Evolutionary conservation across 2,888 invertebrate species (phyloP).

Genomic region (Drosophila parthenogenetica): DNA sequence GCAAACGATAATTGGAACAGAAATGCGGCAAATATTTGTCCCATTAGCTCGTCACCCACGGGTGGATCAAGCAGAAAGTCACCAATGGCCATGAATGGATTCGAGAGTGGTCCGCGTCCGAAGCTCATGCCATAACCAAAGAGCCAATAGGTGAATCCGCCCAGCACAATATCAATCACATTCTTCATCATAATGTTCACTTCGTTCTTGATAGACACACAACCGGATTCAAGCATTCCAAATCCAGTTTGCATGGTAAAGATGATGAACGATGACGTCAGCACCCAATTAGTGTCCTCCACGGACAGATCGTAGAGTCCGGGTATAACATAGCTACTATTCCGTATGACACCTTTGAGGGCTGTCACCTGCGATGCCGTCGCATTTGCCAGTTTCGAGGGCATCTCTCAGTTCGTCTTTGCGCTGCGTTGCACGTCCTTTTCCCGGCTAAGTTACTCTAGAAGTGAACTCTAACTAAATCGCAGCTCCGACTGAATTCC

Average conservation of each 20-base stretch:
- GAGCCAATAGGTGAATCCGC: slow-evolving; percentile 95
- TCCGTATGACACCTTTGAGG: slow-evolving; percentile 81
- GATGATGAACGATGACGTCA: slow-evolving; percentile 95
- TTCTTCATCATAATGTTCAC: slow-evolving; percentile 99
- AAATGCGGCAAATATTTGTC: slow-evolving; percentile 94
- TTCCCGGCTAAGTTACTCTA: slow-evolving; percentile 12
- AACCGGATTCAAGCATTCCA: slow-evolving; percentile 96
- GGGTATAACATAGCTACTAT: slow-evolving; percentile 85
- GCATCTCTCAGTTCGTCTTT: slow-evolving; percentile 54
- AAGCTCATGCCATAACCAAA: slow-evolving; percentile 97
- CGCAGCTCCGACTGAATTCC: slow-evolving; percentile 14
- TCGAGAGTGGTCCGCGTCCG: slow-evolving; percentile 90
- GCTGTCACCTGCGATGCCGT: slow-evolving; percentile 80
- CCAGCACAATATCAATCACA: slow-evolving; percentile 95
- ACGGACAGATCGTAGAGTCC: slow-evolving; percentile 89
- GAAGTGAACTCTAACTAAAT: slow-evolving; percentile 29
- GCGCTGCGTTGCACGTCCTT: slow-evolving; percentile 21
- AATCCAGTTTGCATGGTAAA: slow-evolving; percentile 98
- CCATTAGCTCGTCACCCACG: slow-evolving; percentile 91
- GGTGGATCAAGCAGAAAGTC: slow-evolving; percentile 93
- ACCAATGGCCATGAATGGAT: slow-evolving; percentile 93
- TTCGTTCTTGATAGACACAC: slow-evolving; percentile 96
- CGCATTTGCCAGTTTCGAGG: slow-evolving; percentile 76
- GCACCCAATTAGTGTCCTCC: slow-evolving; percentile 95
- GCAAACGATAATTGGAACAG: slow-evolving; percentile 96